Evolutionary conservation across 53 echinoderm and acorn worm genomes (phyloP).

Genomic region (Glandiceps talaboti): DNA sequence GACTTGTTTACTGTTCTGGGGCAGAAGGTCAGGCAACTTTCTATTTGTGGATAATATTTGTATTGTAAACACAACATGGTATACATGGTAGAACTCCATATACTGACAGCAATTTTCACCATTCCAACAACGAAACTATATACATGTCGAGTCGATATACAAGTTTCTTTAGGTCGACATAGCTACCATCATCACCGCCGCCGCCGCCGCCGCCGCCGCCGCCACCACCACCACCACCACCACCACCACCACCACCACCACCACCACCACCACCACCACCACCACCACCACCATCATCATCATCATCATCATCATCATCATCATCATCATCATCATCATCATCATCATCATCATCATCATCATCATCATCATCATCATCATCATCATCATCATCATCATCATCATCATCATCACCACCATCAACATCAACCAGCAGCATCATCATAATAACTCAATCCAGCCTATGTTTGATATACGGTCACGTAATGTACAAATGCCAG

Average conservation of each 20-base stretch:
- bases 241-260: not conserved
- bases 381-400: slow-evolving; percentile 3
- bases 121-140: too few relatives aligned
- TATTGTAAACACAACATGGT: too few relatives aligned
- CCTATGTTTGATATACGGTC: not conserved
- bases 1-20: too few relatives aligned
- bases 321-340: slow-evolving; percentile 2
- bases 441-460: not conserved
- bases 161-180: not conserved
- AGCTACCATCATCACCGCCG: not conserved
- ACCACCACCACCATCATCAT: not conserved
- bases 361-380: not conserved
- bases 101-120: too few relatives aligned
- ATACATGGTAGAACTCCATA: too few relatives aligned
- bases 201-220: not conserved
- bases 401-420: too few relatives aligned
- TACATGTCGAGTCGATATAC: too few relatives aligned
- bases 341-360: not conserved
- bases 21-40: too few relatives aligned
- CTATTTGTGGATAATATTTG: too few relatives aligned
- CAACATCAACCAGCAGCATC: not conserved
- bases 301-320: slow-evolving; percentile 1
- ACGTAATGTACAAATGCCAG: not conserved
- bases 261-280: not conserved
- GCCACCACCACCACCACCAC: not conserved